Evolutionary conservation across 2,888 invertebrate genomes (phyloP), one percentile per base, ranked within the genome.

Genomic region (Creontiades dilutus): DNA sequence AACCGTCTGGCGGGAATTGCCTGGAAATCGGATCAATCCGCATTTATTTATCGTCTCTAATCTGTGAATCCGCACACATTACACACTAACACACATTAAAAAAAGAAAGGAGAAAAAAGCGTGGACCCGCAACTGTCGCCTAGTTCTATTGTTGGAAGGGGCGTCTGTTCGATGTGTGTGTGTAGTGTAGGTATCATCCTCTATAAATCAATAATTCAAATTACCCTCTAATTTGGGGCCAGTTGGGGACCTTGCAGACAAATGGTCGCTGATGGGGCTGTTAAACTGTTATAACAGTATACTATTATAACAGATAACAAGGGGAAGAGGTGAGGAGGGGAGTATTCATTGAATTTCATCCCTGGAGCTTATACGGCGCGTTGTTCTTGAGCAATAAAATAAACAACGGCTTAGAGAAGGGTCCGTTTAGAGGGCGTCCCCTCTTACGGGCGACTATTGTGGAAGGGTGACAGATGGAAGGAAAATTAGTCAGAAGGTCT

Each of bases 351-450:
- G 78, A 47, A 46, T 78, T 47, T 46, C 14, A 28, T 13, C 76
- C 16, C 14, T 1, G 46, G 47, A 46, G 78, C 78, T 47, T 68
- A 68, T 23, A 23, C 68, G 19, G 12, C 12, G 9, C 23, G 68
- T 68, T 68, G 68, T 68, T 85, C 85, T 85, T 85, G 57, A 85
- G 85, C 85, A 85, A 85, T 85, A 85, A 85, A 85, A 85, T 85
- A 85, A 57, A 85, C 85, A 85, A 27, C 57, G 52, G 82, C 47
- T 82, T 57, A 57, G n/a, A n/a, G n/a, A 85, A 61, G 37, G 55
- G n/a, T 47, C 48, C 23, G 52, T 19, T 12, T 37, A 19, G 57
- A 37, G 85, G 61, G 85, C 27, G 84, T 46, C 14, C 82, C 52
- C 52, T 80, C 27, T 16, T 2, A 27, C 37, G 37, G 7, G 0